Conservation (phyloP, 1,140 invertebrate genomes). For the Trichonephila clavipes region DNA sequence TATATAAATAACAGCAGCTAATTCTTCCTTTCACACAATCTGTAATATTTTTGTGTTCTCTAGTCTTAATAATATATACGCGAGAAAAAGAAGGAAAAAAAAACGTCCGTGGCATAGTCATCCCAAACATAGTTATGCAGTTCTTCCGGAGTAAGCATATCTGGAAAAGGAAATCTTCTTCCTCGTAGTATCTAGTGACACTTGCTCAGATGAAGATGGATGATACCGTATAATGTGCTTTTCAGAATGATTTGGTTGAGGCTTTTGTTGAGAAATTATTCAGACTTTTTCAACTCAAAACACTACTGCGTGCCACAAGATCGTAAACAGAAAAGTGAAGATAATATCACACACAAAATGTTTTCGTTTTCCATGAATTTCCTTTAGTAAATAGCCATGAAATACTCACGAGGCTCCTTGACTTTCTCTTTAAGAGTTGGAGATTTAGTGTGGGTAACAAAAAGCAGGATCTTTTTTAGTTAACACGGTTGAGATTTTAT, state of each 20-base stretch:
- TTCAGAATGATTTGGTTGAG: conserved; percentile 41
- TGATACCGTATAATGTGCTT: conserved; percentile 57
- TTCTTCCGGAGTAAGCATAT: background rate
- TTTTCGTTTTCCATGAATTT: background rate
- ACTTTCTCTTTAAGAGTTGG: background rate
- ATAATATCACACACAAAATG: background rate
- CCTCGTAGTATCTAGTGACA: conserved; percentile 32
- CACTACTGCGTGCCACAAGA: background rate
- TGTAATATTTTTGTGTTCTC: background rate
- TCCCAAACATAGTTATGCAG: background rate
- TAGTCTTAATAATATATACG: background rate
- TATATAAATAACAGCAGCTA: background rate
- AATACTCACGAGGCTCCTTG: background rate
- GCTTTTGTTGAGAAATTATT: conserved; percentile 44
- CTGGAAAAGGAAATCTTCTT: conserved; percentile 52
- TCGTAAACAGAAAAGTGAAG: conserved; percentile 4
- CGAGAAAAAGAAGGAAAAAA: background rate
- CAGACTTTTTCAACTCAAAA: conserved; percentile 28
- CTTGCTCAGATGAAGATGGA: conserved; percentile 52
- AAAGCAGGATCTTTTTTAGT: background rate
- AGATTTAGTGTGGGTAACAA: background rate
- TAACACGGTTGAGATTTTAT: background rate
- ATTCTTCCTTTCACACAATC: background rate
- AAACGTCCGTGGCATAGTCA: background rate
- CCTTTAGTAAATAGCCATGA: background rate